Percentiles rank a stretch among this genome's conserved stretches.
Conservation (phyloP, 1,140 invertebrate genomes). For the Drosophila watanabei region DNA sequence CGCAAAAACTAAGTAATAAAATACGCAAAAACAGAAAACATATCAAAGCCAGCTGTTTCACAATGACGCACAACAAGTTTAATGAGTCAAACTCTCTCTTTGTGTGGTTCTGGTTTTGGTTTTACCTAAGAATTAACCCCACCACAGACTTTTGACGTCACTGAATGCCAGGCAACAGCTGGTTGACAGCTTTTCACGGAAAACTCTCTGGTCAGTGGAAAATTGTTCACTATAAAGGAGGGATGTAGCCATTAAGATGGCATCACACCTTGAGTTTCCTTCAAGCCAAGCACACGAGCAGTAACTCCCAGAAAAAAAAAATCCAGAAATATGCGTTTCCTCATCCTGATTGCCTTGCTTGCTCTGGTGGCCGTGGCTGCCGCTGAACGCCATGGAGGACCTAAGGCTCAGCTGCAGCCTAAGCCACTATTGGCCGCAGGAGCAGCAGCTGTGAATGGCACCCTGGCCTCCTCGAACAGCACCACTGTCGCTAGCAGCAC, state of each 20-base stretch:
- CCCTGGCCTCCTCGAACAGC: constrained; percentile 1
- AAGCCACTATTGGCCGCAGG: neutral
- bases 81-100: constrained; percentile 14
- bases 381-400: constrained; percentile 8
- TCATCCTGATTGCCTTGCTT: constrained; percentile 30
- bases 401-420: constrained; percentile 1
- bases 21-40: neutral
- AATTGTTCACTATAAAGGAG: constrained; percentile 32
- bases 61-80: constrained; percentile 15
- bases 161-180: constrained; percentile 1
- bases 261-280: constrained; percentile 21
- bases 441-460: constrained; percentile 12
- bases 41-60: constrained; percentile 3
- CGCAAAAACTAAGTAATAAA: neutral
- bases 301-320: neutral
- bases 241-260: neutral
- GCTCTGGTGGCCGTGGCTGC: constrained; percentile 27
- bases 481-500: neutral
- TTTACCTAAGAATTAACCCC: constrained; percentile 18
- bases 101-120: constrained; percentile 7
- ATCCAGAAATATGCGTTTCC: constrained; percentile 37
- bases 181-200: neutral
- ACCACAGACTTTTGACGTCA: constrained; percentile 3
- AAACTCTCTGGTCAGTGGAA: neutral
- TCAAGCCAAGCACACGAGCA: constrained; percentile 12